Evolutionary conservation across 2,888 invertebrate species (phyloP), one percentile per base, ranked within the genome.

Genomic region (Hyles lineata): DNA sequence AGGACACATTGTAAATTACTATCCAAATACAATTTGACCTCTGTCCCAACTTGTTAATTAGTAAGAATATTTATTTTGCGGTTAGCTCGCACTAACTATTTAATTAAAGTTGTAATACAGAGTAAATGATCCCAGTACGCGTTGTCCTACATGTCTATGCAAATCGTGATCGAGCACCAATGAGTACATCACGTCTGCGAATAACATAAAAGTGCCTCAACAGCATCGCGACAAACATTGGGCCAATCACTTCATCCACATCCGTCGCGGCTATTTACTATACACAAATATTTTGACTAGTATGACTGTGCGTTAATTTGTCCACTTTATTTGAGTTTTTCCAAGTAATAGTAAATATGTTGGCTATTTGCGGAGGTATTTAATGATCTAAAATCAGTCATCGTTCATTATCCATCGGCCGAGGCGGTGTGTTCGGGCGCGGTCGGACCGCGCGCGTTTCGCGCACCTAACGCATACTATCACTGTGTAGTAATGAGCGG

Each of bases 341-440:
- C 82, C 83, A 80, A 83, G 82, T 84, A 84, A 85, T 87, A 87
- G 88, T 90, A 84, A 91, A 91, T 86, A 91, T 83, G 83, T 84
- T 89, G 87, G 86, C 78, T 90, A 79, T 92, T 92, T 90, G 90
- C 89, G 87, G 86, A 87, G 72, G 19, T 77, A 81, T 87, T 90
- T 89, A 89, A 89, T 90, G 89, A 91, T 89, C 80, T 81, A 76
- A 75, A 83, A 87, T 90, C 89, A 87, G 83, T 90, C 89, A 88
- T 87, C 89, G 86, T 79, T 88, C 89, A 91, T 92, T 92, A 90
- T 86, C 85, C 85, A 86, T 86, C 83, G 85, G 80, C 81, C 79
- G 79, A 85, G 79, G 82, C 73, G 76, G 83, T 84, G 84, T 86
- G 80, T 82, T 82, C 83, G 81, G 88, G 88, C 81, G 87, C 85